Evolutionary conservation across 53 echinoderm and acorn worm genomes (phyloP), one percentile per base, ranked within the genome.

Genomic region (Henricia sp.): DNA sequence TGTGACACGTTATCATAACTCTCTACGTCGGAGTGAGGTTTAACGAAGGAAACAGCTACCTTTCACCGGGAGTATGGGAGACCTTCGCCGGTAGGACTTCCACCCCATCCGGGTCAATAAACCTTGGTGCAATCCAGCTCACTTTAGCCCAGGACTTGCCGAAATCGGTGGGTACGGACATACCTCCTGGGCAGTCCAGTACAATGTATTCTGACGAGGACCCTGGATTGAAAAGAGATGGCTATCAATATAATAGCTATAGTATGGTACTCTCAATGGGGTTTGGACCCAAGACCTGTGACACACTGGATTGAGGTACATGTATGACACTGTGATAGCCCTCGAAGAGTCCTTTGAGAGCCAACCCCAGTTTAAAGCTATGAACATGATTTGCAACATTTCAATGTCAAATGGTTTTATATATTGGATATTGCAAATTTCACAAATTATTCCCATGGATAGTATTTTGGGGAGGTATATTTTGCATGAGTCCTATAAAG

Each of bases 51-150:
- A 82, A 67, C 4, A 66, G 38, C n/a, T 36, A 85, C 86, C 74
- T 73, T 48, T 73, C 52, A 37, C 86, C 86, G 3, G 86, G 74
- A 27, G 32, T 63, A 65, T 85, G 86, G 5, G 86, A 46, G 29
- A 64, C 62, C 33, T 66, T 35, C 14, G 37, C 37, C 14, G 60
- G 63, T 2, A 72, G 38, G 2, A 85, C 86, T 13, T 64, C 62
- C 32, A 52, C 29, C 12, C 73, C 74, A 10, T 64, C 74, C 12
- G 29, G 62, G 52, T 85, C 86, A 17, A 74, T 5, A 52, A 85
- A 85, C 14, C 67, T 46, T 21, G 86, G 86, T 17, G 30, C 51
- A 0, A 34, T 25, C 86, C 86, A 85, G 23, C 52, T 27, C 26
- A 73, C 86, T 27, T n/a, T 50, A 3, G 86, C 64, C 86, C 86